Conservation (phyloP, 2,113 vertebrate species). For the Gavialis gangeticus region DNA sequence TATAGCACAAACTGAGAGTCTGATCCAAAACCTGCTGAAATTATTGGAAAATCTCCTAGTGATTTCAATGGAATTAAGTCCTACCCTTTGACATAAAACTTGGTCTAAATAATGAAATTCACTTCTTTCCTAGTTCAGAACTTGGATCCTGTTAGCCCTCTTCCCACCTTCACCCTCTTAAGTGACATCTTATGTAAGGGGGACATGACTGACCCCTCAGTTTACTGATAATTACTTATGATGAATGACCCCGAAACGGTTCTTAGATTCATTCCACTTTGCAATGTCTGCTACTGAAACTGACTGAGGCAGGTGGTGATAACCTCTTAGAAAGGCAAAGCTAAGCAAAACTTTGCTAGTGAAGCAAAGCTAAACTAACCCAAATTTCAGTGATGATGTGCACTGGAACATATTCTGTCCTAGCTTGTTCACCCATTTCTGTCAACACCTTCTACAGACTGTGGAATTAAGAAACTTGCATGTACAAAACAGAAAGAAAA, state of each 20-base stretch:
- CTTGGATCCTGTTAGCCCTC: not conserved
- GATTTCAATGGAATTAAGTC: not conserved
- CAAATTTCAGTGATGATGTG: not conserved
- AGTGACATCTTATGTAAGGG: not conserved
- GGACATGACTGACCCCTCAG: not conserved
- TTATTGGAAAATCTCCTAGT: not conserved
- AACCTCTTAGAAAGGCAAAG: not conserved
- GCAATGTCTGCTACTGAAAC: not conserved
- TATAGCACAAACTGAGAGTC: not conserved
- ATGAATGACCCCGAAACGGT: not conserved
- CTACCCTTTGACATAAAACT: not conserved
- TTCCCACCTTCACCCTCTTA: not conserved
- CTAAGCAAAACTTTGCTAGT: not conserved
- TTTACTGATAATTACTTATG: not conserved
- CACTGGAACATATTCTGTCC: not conserved
- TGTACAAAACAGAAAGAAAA: slow-evolving; percentile 44
- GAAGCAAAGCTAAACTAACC: not conserved
- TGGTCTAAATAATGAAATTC: not conserved
- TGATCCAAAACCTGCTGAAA: accelerated
- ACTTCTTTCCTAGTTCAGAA: not conserved
- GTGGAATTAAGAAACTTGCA: not conserved
- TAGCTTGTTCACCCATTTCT: not conserved
- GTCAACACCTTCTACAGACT: not conserved
- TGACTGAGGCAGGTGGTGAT: not conserved
- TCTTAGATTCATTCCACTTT: not conserved